These are phyloP conservation scores for Paratrypauchen microcephalus DNA, from an alignment of 2,797 vertebrate species.

Conservation along the genomic window DNA sequence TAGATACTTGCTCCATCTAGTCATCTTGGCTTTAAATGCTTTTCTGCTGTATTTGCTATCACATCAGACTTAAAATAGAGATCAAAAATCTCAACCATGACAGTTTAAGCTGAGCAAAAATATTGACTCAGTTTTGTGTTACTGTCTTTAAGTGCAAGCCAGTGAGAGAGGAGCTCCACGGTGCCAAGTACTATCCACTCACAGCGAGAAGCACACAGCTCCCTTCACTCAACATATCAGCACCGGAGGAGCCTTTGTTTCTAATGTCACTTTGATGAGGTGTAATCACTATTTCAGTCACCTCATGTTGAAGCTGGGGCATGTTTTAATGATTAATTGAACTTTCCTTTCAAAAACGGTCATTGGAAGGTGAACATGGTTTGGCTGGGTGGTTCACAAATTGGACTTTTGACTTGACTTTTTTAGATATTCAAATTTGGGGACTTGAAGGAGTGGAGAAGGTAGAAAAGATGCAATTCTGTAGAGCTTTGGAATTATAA, in stretches of 20 bases:
- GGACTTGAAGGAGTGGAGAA: too few relatives aligned
- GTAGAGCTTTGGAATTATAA: too few relatives aligned
- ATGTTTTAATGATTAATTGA: too few relatives aligned
- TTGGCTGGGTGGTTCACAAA: too few relatives aligned
- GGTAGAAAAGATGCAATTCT: too few relatives aligned
- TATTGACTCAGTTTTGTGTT: conserved; percentile 1
- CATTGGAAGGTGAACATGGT: too few relatives aligned
- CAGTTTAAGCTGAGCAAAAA: background rate
- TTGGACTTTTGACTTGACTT: too few relatives aligned
- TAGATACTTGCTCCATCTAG: background rate
- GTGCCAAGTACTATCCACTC: background rate
- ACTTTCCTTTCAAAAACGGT: too few relatives aligned
- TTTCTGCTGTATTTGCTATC: background rate
- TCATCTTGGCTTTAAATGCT: background rate
- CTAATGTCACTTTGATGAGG: conserved; percentile 13
- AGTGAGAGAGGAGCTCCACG: background rate
- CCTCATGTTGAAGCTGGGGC: too few relatives aligned
- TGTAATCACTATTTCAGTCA: conserved; percentile 1
- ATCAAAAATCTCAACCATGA: background rate
- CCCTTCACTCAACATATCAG: too few relatives aligned
- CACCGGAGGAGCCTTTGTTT: background rate
- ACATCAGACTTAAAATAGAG: background rate
- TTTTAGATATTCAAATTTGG: too few relatives aligned
- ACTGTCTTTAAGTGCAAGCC: conserved; percentile 7
- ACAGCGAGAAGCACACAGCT: background rate